Conservation (phyloP, 2,888 invertebrate species). For the Lamproptera curius region DNA sequence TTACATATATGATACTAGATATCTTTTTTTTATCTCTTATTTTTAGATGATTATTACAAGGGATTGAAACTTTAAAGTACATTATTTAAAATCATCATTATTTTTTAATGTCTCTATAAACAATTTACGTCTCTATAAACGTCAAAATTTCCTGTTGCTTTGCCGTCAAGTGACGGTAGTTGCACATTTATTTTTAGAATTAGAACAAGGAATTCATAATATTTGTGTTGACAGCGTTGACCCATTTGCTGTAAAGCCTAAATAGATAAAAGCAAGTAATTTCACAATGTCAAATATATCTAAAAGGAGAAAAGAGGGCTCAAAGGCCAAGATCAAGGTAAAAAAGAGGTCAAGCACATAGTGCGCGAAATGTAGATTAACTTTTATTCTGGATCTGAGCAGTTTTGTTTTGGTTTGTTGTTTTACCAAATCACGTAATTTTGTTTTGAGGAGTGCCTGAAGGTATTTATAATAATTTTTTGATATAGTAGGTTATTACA, state of each 20-base stretch:
- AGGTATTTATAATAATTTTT: too few species aligned
- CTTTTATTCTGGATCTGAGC: too few species aligned
- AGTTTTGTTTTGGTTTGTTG: too few species aligned
- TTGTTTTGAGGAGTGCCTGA: too few species aligned
- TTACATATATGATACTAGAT: too few species aligned
- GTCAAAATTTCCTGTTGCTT: conserved; percentile 16
- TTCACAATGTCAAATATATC: conserved; percentile 71
- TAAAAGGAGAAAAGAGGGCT: conserved; percentile 71
- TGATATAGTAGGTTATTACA: too few species aligned
- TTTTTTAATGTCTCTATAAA: too few species aligned
- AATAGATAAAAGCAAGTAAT: conserved; percentile 1
- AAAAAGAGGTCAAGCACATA: conserved; percentile 42
- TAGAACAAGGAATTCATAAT: conserved; percentile 19
- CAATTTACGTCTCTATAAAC: background rate
- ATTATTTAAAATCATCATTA: too few species aligned
- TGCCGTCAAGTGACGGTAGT: conserved; percentile 14
- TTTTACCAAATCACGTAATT: too few species aligned
- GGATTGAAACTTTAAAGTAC: too few species aligned
- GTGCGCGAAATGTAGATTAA: conserved; percentile 32
- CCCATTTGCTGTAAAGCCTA: background rate
- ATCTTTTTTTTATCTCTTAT: too few species aligned
- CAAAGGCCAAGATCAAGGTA: conserved; percentile 76
- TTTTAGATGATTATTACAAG: too few species aligned
- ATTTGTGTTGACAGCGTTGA: conserved; percentile 18
- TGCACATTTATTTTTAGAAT: conserved; percentile 10